Conservation (phyloP, 2,888 invertebrate genomes). For the Nomada hirtipes region DNA sequence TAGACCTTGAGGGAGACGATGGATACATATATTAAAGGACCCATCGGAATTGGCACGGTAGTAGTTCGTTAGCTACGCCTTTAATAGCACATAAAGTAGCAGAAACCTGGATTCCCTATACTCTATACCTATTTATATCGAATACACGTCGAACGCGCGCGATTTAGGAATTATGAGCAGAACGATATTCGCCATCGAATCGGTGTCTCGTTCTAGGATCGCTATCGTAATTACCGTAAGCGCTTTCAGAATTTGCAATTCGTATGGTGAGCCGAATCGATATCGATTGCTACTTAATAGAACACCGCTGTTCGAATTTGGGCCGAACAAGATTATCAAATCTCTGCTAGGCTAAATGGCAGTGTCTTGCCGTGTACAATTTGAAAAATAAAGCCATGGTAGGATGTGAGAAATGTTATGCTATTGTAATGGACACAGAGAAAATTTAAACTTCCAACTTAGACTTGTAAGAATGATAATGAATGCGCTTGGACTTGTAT, state of each 20-base stretch:
- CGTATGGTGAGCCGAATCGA: slow-evolving; percentile 27
- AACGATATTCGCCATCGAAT: slow-evolving; percentile 22
- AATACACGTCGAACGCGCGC: background rate
- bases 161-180: slow-evolving; percentile 21
- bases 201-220: slow-evolving; percentile 27
- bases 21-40: background rate
- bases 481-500: no score
- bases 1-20: no score
- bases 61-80: background rate
- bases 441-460: no score
- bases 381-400: background rate
- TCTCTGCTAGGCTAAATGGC: background rate
- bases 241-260: slow-evolving; percentile 53
- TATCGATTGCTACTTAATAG: slow-evolving; percentile 54
- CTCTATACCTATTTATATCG: background rate
- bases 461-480: no score
- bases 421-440: no score
- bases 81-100: background rate
- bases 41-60: background rate
- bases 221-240: slow-evolving; percentile 45
- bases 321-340: slow-evolving; percentile 36
- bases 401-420: no score
- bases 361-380: background rate
- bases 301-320: slow-evolving; percentile 16
- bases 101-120: background rate